Base-by-base conservation (phyloP, 2,888 invertebrate genomes). In the Cancer borealis region DNA sequence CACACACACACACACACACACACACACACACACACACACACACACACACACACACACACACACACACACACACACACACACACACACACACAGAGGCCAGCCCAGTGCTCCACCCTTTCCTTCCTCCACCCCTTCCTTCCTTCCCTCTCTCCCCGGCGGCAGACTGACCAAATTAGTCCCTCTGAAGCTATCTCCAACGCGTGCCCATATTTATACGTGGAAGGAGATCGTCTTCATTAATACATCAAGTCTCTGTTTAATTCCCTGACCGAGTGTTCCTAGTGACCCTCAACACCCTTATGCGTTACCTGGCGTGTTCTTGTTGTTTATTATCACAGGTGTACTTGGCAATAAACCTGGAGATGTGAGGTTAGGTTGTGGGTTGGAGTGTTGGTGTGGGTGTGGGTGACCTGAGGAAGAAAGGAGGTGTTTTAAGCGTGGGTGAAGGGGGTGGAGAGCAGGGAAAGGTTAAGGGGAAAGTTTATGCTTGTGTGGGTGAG, bases 401-500 rank as follows among this genome's bases (percentile, higher is more conserved):
- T 17, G 30, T 54, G 90, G 39, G 90, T 84, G 30, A 84, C 39
- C 84, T 84, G 39, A 39, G 6, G 84, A 39, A 39, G 84, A 30
- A 17, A 39, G 84, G 5, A 84, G 84, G 84, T 84, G 90, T 8
- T 12, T 54, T 47, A 39, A 39, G 84, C 39, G 84, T 84, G 84
- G 84, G 84, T 17, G 84, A 84, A 84, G 39, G n/a, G 4, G 0
- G 84, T 12, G 84, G 84, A 12, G 1, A 39, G 84, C 3, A 39
- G 14, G 84, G 84, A 84, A 39, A 39, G 84, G 17, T 10, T 14
- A 39, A 8, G n/a, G 30, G 84, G 39, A 30, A 73, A 21, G 60
- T 91, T 30, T 66, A 45, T 45, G 54, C 14, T 21, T 91, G 91
- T 91, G 91, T 91, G 91, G 54, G 91, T 91, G 91, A 39, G 60